These are phyloP conservation scores for Gymnorhina tibicen DNA, from an alignment of 2,113 vertebrate genomes.

Conservation along the genomic window DNA sequence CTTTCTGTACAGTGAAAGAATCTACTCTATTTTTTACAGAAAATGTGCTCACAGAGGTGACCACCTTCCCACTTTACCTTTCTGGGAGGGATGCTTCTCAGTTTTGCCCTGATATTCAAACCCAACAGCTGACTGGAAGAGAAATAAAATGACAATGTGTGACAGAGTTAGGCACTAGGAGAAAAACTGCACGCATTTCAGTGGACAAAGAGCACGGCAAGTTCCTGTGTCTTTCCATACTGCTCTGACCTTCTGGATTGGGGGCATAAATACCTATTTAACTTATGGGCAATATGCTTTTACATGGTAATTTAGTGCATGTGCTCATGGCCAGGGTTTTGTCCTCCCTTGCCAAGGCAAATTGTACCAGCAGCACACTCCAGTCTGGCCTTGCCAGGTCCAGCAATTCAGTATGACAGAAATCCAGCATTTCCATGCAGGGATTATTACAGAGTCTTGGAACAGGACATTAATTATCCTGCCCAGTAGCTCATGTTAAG, in stretches of 20 bases:
- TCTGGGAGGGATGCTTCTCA: conserved; percentile 95
- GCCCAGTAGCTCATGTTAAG: neutral
- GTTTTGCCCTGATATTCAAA: conserved; percentile 97
- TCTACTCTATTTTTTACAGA: neutral
- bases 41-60: neutral
- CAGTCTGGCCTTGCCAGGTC: neutral
- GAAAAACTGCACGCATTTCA: neutral
- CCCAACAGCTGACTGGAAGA: conserved; percentile 88
- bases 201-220: accelerated
- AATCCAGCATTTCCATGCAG: neutral
- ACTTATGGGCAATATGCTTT: neutral
- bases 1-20: neutral
- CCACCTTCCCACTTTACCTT: conserved; percentile 75
- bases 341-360: neutral
- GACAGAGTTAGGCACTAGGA: neutral
- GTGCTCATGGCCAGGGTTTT: neutral
- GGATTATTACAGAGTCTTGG: neutral
- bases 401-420: neutral
- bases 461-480: neutral
- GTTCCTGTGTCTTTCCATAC: neutral
- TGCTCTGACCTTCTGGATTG: neutral
- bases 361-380: neutral
- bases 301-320: neutral
- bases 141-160: neutral
- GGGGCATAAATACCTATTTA: neutral